Evolutionary conservation across 2,888 invertebrate species (phyloP), one percentile per base, ranked within the genome.

Genomic region (Spicauda simplicius): DNA sequence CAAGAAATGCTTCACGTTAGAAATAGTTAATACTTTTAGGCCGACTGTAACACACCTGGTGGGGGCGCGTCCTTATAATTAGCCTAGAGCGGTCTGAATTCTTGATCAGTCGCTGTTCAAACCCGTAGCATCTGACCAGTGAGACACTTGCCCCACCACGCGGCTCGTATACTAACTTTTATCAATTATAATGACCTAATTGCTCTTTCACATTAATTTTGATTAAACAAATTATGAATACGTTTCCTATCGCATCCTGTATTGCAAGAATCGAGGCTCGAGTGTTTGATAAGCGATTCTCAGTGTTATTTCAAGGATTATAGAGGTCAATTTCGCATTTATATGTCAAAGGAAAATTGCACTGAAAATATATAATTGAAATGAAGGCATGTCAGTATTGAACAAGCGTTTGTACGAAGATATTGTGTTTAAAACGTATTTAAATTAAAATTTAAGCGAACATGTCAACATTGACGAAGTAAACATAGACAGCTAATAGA

Each of bases 191-290:
- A 60, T 80, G 80, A 80, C 79, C 78, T 76, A 75, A 72, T 72
- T 61, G 61, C 56, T 64, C 69, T 73, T 81, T 81, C 78, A 70
- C 56, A 62, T 66, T 72, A 80, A 78, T 74, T 69, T 50, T 69
- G 73, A 78, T 79, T 79, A 64, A 68, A 76, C 72, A 68, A 74
- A 71, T 82, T 79, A 78, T 72, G 66, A 67, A 66, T 77, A 81
- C 78, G 76, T 76, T 71, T 70, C 66, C 73, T 84, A 82, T 83
- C 84, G 6, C 76, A 73, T 83, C 83, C 82, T 80, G 79, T 74
- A 14, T 61, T 61, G 25, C 62, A 53, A 50, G 45, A 20, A 50
- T 41, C 50, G 45, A 41, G 6, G 18, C 25, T 20, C 6, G 1
- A 7, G 0, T 0, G 12, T n/a, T 4, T 18, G 52, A 54, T n/a